A percentile compares a stretch with the other conserved stretches of the same genome.
Conservation (phyloP, 1,140 invertebrate genomes). For the Papilio polyxenes region DNA sequence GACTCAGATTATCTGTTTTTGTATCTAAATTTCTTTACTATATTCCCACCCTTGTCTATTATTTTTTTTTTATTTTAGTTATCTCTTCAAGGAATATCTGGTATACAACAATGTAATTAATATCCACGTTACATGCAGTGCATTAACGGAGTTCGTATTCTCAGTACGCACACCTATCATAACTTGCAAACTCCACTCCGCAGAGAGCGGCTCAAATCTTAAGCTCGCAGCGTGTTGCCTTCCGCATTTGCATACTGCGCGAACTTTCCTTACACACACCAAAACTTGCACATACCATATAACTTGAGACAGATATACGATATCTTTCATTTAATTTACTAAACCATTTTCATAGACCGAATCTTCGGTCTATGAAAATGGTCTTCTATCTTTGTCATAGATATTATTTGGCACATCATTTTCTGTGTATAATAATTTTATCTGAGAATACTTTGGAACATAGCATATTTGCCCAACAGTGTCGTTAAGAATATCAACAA, state of each 20-base stretch:
- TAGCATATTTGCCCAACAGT: no score
- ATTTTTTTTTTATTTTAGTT: neutral
- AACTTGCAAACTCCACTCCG: slow-evolving; percentile 34
- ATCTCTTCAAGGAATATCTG: neutral
- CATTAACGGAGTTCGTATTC: slow-evolving; percentile 22
- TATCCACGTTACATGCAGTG: neutral
- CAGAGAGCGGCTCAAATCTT: slow-evolving; percentile 30
- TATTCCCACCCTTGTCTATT: neutral
- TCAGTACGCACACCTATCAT: slow-evolving; percentile 37
- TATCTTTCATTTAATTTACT: neutral
- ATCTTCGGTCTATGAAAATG: no score
- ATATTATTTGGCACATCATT: no score
- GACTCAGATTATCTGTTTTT: neutral
- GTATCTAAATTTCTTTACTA: neutral
- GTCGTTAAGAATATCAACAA: no score
- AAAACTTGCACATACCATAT: slow-evolving; percentile 9
- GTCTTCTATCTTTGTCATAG: no score
- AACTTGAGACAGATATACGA: neutral
- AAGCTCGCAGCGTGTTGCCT: slow-evolving; percentile 33
- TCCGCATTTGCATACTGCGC: slow-evolving; percentile 19
- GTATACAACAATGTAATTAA: neutral
- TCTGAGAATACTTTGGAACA: no score
- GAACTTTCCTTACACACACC: slow-evolving; percentile 11
- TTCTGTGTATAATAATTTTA: no score
- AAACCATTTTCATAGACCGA: neutral